These are phyloP conservation scores for Trichopoda pennipes DNA, from an alignment of 2,888 invertebrate species.

Conservation along the genomic window DNA sequence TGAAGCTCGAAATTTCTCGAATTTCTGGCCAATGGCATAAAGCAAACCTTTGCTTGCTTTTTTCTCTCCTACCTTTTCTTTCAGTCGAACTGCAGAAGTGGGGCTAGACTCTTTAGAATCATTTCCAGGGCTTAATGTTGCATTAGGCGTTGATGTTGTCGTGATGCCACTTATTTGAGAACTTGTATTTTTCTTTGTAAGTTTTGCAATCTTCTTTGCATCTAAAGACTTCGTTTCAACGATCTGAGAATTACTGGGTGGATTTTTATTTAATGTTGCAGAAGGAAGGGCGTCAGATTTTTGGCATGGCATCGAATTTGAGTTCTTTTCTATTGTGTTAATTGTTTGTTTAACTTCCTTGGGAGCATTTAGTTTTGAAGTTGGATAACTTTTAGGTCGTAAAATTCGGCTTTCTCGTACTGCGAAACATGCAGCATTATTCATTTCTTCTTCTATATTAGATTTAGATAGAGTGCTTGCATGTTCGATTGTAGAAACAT, in stretches of 20 bases:
- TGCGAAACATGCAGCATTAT: slow-evolving; percentile 45
- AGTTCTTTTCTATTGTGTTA: slow-evolving; percentile 69
- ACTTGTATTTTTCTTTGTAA: slow-evolving; percentile 76
- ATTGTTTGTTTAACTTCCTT: slow-evolving; percentile 77
- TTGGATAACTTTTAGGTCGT: slow-evolving; percentile 84
- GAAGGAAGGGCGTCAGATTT: slow-evolving; percentile 76
- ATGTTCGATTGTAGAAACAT: slow-evolving; percentile 37
- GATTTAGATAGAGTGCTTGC: slow-evolving; percentile 8
- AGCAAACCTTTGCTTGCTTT: slow-evolving; percentile 84
- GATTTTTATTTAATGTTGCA: slow-evolving; percentile 53
- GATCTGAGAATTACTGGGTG: slow-evolving; percentile 70
- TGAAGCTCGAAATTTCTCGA: slow-evolving; percentile 85
- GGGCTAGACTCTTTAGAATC: slow-evolving; percentile 78
- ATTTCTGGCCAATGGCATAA: slow-evolving; percentile 89
- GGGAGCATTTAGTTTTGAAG: slow-evolving; percentile 78
- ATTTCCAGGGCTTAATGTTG: slow-evolving; percentile 69
- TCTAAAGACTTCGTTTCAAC: slow-evolving; percentile 69
- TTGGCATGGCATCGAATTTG: slow-evolving; percentile 61
- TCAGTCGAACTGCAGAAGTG: slow-evolving; percentile 69
- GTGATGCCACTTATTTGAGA: slow-evolving; percentile 73
- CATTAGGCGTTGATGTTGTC: slow-evolving; percentile 71
- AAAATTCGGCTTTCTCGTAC: slow-evolving; percentile 78
- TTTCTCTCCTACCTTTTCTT: slow-evolving; percentile 82
- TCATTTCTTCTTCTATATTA: background rate
- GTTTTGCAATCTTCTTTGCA: slow-evolving; percentile 74